These are phyloP conservation scores for Cenopis cana DNA, from an alignment of 2,888 invertebrate genomes.

Conservation along the genomic window DNA sequence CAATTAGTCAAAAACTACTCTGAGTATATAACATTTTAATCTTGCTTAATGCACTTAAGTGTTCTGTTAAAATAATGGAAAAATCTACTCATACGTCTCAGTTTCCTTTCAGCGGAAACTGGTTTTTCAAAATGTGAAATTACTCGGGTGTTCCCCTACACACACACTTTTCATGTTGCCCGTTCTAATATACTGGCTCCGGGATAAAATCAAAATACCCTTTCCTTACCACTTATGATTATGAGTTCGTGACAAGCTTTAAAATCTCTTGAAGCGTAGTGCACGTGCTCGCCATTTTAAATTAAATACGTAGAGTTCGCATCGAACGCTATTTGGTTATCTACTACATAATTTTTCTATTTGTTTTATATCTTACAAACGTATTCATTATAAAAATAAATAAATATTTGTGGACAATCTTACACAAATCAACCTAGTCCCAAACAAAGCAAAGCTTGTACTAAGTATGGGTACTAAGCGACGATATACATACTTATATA, in stretches of 20 bases:
- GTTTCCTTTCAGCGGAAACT: background rate
- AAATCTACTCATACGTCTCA: background rate
- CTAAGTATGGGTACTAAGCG: no score
- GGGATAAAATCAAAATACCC: conserved; percentile 29
- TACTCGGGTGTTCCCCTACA: background rate
- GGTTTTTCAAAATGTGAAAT: background rate
- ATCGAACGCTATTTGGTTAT: conserved; percentile 16
- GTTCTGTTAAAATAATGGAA: no score
- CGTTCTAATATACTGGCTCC: background rate
- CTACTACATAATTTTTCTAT: background rate
- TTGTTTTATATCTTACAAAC: background rate
- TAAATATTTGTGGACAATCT: no score
- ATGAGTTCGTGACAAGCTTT: conserved; percentile 43
- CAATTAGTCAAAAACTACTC: no score
- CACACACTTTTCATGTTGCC: background rate
- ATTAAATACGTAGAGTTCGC: conserved; percentile 31
- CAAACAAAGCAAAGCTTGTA: no score
- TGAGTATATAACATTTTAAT: no score
- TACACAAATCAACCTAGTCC: no score
- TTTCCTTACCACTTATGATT: conserved; percentile 42
- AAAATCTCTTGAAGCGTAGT: conserved; percentile 34
- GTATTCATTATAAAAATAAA: background rate
- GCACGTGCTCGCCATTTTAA: conserved; percentile 36
- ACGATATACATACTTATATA: no score
- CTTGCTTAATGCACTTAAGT: no score